Base-by-base conservation (phyloP, 2,113 vertebrate species). In the Morone chrysops region DNA sequence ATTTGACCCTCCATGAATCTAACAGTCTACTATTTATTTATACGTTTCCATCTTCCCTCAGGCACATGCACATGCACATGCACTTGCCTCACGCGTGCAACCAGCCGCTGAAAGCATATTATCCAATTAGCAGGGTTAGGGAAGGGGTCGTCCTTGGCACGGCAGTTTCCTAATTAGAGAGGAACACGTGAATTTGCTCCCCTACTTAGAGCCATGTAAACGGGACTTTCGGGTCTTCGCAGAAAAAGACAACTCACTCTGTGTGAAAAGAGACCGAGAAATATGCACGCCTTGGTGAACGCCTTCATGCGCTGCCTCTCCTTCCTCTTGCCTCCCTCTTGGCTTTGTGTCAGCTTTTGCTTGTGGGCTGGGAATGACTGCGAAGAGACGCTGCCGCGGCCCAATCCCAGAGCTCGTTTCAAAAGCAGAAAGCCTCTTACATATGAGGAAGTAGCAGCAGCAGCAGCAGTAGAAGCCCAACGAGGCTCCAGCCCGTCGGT, bases 341-440 rank as follows among this genome's bases (percentile, higher is more conserved):
- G 95, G 94, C 92, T 95, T 59, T 92, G 92, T 90, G 90, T 94
- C 86, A 93, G 92, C 54, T 89, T 91, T 43, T 95, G 93, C 90
- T 91, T 89, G 92, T 95, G 95, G 95, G 93, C 84, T 91, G 95
- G 94, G 92, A 93, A 78, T 63, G 92, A 92, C 66, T 85, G 92
- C 80, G 90, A 92, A 62, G 89, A 93, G 88, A 90, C 90, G 84
- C 85, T 82, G 83, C 81, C 75, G 86, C 92, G 90, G 94, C 88
- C 95, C 95, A 95, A 96, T 95, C 95, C 93, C 89, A 91, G 94
- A 88, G 94, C 95, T 90, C 90, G 92, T 88, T 86, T 93, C 91
- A 93, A 89, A 91, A 71, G 88, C 91, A 93, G 60, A 94, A 93
- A 95, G 94, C 94, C 92, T 94, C 95, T 95, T 94, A 90, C 94